phyloP scores from a whole-genome alignment of 2,113 vertebrate species.

The Ondatra zibethicus region DNA sequence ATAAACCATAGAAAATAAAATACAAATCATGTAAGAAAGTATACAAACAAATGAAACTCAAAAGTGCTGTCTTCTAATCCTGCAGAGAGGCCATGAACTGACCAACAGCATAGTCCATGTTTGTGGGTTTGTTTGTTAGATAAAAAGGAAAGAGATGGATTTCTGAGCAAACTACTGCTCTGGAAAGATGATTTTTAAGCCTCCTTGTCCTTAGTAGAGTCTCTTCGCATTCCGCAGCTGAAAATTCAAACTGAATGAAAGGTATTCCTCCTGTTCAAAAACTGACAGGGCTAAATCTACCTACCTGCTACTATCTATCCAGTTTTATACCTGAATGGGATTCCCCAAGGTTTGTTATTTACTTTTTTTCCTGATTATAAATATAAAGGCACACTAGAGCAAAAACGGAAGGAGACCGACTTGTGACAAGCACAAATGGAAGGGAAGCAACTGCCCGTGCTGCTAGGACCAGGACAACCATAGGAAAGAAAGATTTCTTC shows the following conservation, averaged over 20 bases:
- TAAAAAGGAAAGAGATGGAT: background rate
- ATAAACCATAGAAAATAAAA: background rate
- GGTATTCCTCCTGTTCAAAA: background rate
- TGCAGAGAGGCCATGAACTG: background rate
- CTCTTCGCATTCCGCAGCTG: background rate
- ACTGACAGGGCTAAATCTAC: background rate
- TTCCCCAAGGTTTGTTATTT: background rate
- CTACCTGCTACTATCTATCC: background rate
- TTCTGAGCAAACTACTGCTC: background rate
- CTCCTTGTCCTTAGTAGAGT: background rate
- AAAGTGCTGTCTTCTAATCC: background rate
- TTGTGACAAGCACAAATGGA: constrained; percentile 26
- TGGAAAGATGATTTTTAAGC: background rate
- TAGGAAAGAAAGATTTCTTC: background rate
- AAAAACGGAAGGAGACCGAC: background rate
- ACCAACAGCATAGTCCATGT: background rate
- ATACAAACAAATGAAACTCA: background rate
- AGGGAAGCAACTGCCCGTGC: background rate
- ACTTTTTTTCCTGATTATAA: background rate
- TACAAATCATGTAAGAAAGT: background rate
- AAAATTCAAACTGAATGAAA: background rate
- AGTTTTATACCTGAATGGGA: constrained; percentile 1
- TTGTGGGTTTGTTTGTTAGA: background rate
- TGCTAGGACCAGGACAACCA: background rate
- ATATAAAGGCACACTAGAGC: background rate